Base-by-base conservation (phyloP, 2,113 vertebrate species). In the Laticauda laticaudata region DNA sequence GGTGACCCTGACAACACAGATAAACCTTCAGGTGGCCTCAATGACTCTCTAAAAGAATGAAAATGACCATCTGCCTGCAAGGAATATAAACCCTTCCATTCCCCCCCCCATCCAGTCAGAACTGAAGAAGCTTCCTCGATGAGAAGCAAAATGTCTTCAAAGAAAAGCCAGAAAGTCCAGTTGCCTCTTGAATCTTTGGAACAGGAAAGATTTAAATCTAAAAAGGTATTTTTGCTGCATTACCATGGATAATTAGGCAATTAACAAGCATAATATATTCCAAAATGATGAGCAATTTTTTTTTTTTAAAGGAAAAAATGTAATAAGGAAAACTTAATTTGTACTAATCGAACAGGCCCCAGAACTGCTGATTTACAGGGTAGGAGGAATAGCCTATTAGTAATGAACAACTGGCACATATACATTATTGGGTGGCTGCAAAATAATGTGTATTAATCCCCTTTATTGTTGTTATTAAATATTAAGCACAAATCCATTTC, bases 391-490 rank as follows among this genome's bases (percentile, higher is more conserved):
- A 64, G 56, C 34, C 48, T 3, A 61, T n/a, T 91, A 93, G 85
- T 54, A 55, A 69, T 69, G 51, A 87, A 29, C 48, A 90, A 87
- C 15, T 93, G 81, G 85, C 85, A 87, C 29, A 75, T 91, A 87
- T 87, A 69, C 34, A 55, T 87, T 91, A 87, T 24, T 93, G 43
- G 64, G 85, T 89, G 54, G 45, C 43, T n/a, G 64, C 21, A 93
- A 89, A 53, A 29, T 91, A 89, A 69, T 89, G 7, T 85, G 12
- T 57, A 48, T n/a, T 93, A 90, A 90, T 90, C 21, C 43, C 20
- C 20, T 91, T 89, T 57, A 89, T 29, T 88, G 54, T 26, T 91
- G 54, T 85, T 53, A 86, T 93, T 85, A 91, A 89, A 89, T 89
- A 53, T 75, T 91, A 26, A 81, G 53, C 21, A n/a, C 21, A 91